phyloP scores from a whole-genome alignment of 1,140 invertebrate genomes.

The Vollenhovia emeryi region DNA sequence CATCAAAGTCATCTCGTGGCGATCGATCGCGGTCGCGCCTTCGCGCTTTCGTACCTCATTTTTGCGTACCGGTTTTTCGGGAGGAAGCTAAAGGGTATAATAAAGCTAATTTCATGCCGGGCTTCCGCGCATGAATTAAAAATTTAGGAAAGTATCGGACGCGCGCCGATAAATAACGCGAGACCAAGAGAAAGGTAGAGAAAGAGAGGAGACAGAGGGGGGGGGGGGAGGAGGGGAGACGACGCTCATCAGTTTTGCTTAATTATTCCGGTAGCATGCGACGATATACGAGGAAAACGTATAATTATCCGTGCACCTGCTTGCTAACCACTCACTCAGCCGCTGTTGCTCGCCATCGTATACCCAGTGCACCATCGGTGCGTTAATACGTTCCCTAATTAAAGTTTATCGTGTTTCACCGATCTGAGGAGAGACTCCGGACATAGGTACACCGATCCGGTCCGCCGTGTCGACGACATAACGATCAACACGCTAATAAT shows the following conservation, averaged over 20 bases:
- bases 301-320: constrained; percentile 78
- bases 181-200: not conserved
- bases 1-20: not conserved
- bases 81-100: constrained; percentile 1
- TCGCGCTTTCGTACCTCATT: too few relatives aligned
- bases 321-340: constrained; percentile 72
- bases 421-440: constrained; percentile 48
- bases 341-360: constrained; percentile 49
- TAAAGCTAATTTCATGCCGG: constrained; percentile 53
- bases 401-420: constrained; percentile 70
- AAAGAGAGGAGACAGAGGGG: not conserved
- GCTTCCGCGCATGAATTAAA: constrained; percentile 55
- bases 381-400: constrained; percentile 75
- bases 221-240: not conserved
- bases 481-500: constrained; percentile 70
- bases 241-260: constrained; percentile 71
- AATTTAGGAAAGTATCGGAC: constrained; percentile 56
- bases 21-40: not conserved
- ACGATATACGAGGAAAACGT: constrained; percentile 74
- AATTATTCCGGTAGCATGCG: constrained; percentile 76
- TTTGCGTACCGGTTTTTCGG: not conserved
- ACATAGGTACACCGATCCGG: constrained; percentile 52
- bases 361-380: constrained; percentile 45
- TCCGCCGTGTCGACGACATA: constrained; percentile 55
- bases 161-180: not conserved